Evolutionary conservation across 2,113 vertebrate species (phyloP).

Genomic region (Coptodon rendalli): DNA sequence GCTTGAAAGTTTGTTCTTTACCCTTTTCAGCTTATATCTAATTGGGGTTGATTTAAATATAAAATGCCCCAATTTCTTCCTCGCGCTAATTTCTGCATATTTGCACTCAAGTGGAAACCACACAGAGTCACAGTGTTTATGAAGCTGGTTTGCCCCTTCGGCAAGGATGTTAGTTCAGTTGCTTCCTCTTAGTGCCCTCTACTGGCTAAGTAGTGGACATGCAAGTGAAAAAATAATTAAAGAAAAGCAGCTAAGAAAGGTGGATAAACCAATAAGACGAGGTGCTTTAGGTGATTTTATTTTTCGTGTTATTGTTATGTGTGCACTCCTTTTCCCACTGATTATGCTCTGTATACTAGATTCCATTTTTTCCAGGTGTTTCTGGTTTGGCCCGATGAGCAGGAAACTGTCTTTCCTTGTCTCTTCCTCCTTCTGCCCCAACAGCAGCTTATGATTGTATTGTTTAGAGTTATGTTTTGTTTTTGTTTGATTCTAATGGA

Average conservation of each 20-base stretch:
- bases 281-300: background rate
- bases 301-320: background rate
- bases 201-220: background rate
- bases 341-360: background rate
- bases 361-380: background rate
- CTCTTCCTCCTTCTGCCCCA: background rate
- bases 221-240: background rate
- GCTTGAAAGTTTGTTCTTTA: background rate
- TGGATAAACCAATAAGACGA: background rate
- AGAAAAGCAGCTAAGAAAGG: fast-evolving
- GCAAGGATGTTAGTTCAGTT: background rate
- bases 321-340: background rate
- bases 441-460: background rate
- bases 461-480: background rate
- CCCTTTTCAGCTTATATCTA: background rate
- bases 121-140: background rate
- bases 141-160: background rate
- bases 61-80: background rate
- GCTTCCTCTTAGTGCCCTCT: slow-evolving; percentile 42
- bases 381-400: background rate
- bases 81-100: background rate
- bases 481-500: background rate
- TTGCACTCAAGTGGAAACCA: background rate
- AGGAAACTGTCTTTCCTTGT: background rate
- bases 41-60: background rate